Evolutionary conservation across 1,140 invertebrate species (phyloP), one percentile per base, ranked within the genome.

Genomic region (Himalopsyche phryganea): DNA sequence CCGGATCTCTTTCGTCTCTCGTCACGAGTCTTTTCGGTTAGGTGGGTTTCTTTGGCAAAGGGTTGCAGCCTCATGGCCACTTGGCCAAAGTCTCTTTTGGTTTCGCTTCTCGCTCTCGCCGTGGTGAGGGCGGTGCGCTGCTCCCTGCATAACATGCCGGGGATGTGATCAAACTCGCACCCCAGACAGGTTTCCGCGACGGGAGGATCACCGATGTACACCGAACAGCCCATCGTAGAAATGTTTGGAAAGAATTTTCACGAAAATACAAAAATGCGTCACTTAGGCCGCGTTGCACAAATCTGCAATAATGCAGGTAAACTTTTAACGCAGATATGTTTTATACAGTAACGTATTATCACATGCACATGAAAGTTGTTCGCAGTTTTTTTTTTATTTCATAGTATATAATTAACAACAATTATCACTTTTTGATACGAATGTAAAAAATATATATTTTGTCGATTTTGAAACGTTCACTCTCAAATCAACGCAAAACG

Each of bases 121-220:
- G 55, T 50, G 17, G 61, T 59, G 32, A 59, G 40, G 52, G 47
- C 52, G 47, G 61, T 63, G 5, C 56, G 41, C 51, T 63, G 61
- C 46, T 63, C 61, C 5, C 61, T 38, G 36, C 51, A 56, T 9
- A 63, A 51, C 46, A 59, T 58, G 13, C 38, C 53, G 7, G 49
- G 56, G 2, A 44, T 49, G 46, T 54, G 19, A 13, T 36, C 45
- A 14, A 33, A 41, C 9, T 49, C 46, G 14, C 45, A 56, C 23
- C 54, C 45, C 23, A 28, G 6, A 38, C 54, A 56, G 9, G 10
- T 20, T 13, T 23, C 46, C 20, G 32, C 44, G n/a, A 20, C 7
- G 20, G 54, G 54, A 35, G 54, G 54, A 18, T 56, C 53, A 6
- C 33, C 54, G 6, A 6, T 15, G 23, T 18, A 49, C 33, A 32